These are phyloP conservation scores for Vicugna pacos DNA, from an alignment of 2,113 vertebrate genomes.

Conservation along the genomic window DNA sequence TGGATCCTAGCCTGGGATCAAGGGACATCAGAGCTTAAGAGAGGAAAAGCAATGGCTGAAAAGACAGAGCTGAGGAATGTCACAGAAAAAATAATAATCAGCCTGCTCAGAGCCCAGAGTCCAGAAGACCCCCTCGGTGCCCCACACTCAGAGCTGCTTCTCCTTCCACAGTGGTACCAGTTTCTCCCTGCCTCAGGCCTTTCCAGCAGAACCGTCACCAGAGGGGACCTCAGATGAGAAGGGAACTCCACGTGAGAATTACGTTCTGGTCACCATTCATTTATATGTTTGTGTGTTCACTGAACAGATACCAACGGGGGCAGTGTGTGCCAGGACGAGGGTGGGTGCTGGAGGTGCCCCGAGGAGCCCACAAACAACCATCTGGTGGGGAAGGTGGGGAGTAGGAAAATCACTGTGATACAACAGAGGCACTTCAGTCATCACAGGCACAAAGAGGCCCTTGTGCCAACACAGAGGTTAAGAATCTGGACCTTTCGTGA, in stretches of 20 bases:
- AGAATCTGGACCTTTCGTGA: background rate
- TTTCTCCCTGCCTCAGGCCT: background rate
- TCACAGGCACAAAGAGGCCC: background rate
- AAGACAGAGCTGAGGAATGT: background rate
- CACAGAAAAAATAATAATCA: too few species aligned
- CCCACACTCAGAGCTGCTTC: too few species aligned
- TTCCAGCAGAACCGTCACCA: background rate
- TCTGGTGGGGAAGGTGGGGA: background rate
- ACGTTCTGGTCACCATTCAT: background rate
- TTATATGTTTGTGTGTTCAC: background rate
- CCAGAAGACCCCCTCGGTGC: too few species aligned
- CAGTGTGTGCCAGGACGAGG: background rate
- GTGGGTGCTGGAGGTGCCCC: background rate
- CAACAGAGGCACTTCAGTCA: background rate
- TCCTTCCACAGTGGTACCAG: too few species aligned
- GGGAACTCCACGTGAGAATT: background rate
- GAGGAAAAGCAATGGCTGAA: background rate
- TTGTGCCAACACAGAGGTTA: background rate
- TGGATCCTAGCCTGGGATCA: background rate
- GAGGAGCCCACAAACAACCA: background rate
- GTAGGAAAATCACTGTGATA: background rate
- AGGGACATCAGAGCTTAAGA: background rate
- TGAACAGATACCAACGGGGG: too few species aligned
- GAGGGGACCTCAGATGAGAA: background rate
- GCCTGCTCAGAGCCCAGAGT: background rate